Conservation (phyloP, 2,888 invertebrate species). For the Pollenia angustigena region DNA sequence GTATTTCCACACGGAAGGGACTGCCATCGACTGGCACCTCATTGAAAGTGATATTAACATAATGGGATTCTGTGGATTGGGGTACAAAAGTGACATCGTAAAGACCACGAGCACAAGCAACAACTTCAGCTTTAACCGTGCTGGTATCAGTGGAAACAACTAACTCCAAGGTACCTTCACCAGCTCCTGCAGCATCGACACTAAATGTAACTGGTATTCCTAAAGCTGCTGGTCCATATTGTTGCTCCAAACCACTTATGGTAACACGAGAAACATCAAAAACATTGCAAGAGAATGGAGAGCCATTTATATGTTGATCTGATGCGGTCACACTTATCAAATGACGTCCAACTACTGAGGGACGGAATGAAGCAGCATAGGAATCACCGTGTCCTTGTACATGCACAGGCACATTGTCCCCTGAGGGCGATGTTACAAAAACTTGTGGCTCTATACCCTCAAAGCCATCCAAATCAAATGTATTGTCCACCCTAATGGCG, state of each 20-base stretch:
- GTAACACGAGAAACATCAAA: constrained; percentile 94
- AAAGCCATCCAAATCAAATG: constrained; percentile 86
- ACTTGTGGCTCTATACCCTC: constrained; percentile 88
- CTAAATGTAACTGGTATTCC: constrained; percentile 95
- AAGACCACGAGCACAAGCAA: constrained; percentile 94
- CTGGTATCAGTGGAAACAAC: constrained; percentile 95
- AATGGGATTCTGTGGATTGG: constrained; percentile 94
- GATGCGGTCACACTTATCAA: constrained; percentile 92
- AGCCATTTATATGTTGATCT: constrained; percentile 93
- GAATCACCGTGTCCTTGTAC: constrained; percentile 87
- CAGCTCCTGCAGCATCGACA: constrained; percentile 97
- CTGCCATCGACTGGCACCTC: constrained; percentile 95
- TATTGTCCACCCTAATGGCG: constrained; percentile 85
- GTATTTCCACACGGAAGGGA: constrained; percentile 93
- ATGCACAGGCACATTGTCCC: constrained; percentile 90
- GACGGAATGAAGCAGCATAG: constrained; percentile 92
- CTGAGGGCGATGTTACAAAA: constrained; percentile 93
- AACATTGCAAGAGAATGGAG: constrained; percentile 97
- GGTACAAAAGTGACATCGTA: constrained; percentile 97
- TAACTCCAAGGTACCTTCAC: constrained; percentile 95
- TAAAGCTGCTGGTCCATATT: constrained; percentile 85
- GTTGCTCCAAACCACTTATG: constrained; percentile 88
- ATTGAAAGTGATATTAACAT: constrained; percentile 97
- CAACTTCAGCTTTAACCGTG: constrained; percentile 95
- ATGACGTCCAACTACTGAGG: constrained; percentile 94